Base-by-base conservation (phyloP, 2,113 vertebrate species). In the Leptobrachium ailaonicum region DNA sequence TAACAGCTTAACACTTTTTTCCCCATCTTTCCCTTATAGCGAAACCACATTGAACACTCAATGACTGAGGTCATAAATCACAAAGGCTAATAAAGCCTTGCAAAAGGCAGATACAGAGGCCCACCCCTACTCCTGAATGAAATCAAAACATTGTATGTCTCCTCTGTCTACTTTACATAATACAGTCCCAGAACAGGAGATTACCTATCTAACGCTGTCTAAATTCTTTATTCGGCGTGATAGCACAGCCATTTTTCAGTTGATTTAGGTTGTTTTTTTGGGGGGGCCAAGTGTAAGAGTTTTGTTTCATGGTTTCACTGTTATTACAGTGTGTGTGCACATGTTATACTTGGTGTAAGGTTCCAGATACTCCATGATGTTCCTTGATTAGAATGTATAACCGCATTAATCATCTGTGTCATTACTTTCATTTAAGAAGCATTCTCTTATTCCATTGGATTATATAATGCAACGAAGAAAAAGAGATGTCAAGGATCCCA, bases 51-150 rank as follows among this genome's bases (percentile, higher is more conserved):
- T 45, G 43, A 80, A 80, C 71, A 41, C 14, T 41, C 44, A 60
- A n/a, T 2, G 50, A 63, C 71, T 80, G 78, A 80, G 63, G 64
- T 80, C 78, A 80, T 80, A 69, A 73, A 80, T 73, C 71, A 79
- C 53, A 32, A 66, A 73, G 70, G 6, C 64, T 79, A 73, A 67
- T 73, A 80, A 80, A 73, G 66, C 32, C 12, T 67, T 32, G 50
- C 62, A 74, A 64, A 69, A 68, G 13, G 53, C 42, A 67, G 64
- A 80, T 74, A 74, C 5, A 14, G 71, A 66, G 58, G 71, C 41
- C 78, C 71, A 74, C 71, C 78, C 78, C 68, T 54, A 72, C 45
- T 79, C 20, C 32, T 74, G 71, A 80, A 74, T 80, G 71, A 74
- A 80, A 74, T 60, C 10, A 73, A 80, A 80, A 80, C 78, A 80